Conservation (phyloP, 2,113 vertebrate species). For the Manacus vitellinus region DNA sequence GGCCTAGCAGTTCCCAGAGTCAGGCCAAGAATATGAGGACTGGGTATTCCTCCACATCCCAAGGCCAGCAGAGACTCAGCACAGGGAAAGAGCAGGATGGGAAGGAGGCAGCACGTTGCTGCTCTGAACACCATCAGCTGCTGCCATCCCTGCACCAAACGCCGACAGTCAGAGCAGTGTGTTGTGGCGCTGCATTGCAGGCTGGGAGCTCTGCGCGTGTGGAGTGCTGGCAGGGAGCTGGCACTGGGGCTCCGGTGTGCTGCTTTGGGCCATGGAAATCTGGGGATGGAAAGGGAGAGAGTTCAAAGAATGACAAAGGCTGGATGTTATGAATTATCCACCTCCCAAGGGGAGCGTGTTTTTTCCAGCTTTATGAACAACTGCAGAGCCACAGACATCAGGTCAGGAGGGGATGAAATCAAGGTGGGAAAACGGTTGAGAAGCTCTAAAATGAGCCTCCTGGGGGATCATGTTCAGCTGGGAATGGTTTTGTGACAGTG, state of each 20-base stretch:
- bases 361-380: background rate
- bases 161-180: background rate
- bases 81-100: background rate
- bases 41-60: background rate
- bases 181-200: constrained; percentile 48
- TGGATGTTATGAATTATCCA: background rate
- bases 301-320: background rate
- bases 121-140: background rate
- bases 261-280: fast-evolving
- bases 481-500: background rate
- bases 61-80: background rate
- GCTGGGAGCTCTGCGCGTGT: background rate
- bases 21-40: background rate
- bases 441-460: background rate
- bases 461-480: background rate
- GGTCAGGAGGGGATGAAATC: background rate
- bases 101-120: background rate
- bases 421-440: background rate
- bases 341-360: background rate
- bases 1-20: background rate
- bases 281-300: background rate
- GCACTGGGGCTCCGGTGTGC: background rate
- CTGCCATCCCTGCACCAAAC: constrained; percentile 44
- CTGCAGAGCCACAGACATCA: background rate
- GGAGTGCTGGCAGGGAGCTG: background rate